These are phyloP conservation scores for Furcifer pardalis DNA, from an alignment of 2,797 vertebrate species.

Conservation along the genomic window DNA sequence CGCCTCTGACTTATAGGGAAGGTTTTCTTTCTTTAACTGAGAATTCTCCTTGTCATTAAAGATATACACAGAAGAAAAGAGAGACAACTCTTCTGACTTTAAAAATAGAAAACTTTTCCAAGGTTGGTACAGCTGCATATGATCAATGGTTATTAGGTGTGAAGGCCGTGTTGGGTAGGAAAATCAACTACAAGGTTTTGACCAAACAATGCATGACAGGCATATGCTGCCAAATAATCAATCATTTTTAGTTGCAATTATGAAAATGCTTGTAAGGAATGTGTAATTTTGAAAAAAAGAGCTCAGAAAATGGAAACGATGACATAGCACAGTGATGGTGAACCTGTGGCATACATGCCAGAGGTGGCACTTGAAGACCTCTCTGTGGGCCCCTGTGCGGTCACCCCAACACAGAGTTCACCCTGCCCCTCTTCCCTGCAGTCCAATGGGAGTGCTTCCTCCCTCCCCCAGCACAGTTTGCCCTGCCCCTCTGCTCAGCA, in stretches of 20 bases:
- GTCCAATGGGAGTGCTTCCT: too few relatives aligned
- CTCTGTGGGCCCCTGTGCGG: too few relatives aligned
- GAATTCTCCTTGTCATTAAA: background rate
- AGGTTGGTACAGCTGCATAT: background rate
- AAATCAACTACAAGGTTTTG: background rate
- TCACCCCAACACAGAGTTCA: too few relatives aligned
- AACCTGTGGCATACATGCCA: too few relatives aligned
- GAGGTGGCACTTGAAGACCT: too few relatives aligned
- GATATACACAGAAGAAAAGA: background rate
- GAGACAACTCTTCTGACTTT: background rate
- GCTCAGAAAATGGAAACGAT: too few relatives aligned
- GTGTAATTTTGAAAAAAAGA: background rate
- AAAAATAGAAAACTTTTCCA: background rate
- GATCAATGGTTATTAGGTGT: background rate
- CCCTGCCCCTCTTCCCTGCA: too few relatives aligned
- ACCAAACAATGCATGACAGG: background rate
- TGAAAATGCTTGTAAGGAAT: background rate
- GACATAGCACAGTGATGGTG: background rate
- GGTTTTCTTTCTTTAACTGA: background rate
- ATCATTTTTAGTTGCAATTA: background rate
- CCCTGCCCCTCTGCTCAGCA: too few relatives aligned
- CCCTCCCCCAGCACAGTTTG: too few relatives aligned
- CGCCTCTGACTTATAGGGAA: conserved; percentile 7
- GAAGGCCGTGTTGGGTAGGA: background rate
- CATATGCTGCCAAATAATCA: background rate